Conservation (phyloP, 2,113 vertebrate genomes). For the Notothenia rossii region DNA sequence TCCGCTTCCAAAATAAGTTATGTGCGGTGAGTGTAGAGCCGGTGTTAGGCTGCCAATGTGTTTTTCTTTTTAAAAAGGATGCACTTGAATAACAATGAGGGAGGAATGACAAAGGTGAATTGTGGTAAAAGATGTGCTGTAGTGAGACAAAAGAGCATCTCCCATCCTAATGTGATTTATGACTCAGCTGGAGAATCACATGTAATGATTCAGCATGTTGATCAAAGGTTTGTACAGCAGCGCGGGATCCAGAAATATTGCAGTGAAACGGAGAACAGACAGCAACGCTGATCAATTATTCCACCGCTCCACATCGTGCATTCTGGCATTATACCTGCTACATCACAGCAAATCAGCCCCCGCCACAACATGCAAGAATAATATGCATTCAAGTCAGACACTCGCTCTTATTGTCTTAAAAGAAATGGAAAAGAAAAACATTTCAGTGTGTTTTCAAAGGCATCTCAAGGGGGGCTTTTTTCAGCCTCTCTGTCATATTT, state of each 20-base stretch:
- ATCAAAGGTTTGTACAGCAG: conserved; percentile 67
- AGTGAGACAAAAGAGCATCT: conserved; percentile 30
- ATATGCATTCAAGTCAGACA: conserved; percentile 43
- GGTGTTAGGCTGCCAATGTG: conserved; percentile 48
- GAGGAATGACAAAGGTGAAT: conserved; percentile 29
- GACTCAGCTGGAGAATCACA: conserved; percentile 66
- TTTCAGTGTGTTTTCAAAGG: conserved; percentile 22
- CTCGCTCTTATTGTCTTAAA: conserved; percentile 39
- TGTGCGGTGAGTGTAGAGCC: conserved; percentile 48
- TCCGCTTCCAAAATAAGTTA: conserved; percentile 60
- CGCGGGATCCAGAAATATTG: conserved; percentile 70
- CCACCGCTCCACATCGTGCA: conserved; percentile 58
- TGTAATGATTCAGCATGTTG: conserved; percentile 78
- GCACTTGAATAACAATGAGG: conserved; percentile 70
- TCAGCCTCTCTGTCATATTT: conserved; percentile 81
- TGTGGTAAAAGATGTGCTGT: conserved; percentile 43
- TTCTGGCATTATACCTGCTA: conserved; percentile 48
- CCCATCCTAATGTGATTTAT: conserved; percentile 70
- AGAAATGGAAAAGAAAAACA: conserved; percentile 40
- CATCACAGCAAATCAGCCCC: conserved; percentile 46
- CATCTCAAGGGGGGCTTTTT: conserved; percentile 56
- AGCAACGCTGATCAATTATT: conserved; percentile 72
- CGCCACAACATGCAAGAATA: conserved; percentile 16
- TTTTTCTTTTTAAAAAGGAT: conserved; percentile 58
- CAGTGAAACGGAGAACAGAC: conserved; percentile 62